phyloP scores from a whole-genome alignment of 37 sponge, comb jelly and placozoan genomes.

The Mnemiopsis leidyi region DNA sequence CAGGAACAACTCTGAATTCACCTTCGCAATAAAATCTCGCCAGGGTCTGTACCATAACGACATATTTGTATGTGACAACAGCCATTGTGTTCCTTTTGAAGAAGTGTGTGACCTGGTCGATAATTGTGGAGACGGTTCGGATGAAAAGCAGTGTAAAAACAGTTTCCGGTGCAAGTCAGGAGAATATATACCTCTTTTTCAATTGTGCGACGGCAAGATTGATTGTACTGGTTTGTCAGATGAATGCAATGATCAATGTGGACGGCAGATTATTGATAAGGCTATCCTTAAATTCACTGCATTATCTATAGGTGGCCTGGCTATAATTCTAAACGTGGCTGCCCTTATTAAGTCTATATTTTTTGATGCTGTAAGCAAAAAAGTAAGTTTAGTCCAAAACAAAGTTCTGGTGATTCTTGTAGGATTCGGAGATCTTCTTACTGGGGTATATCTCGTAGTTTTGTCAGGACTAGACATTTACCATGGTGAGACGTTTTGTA shows the following conservation, averaged over 20 bases:
- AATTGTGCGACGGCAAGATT: neutral
- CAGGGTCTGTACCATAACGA: neutral
- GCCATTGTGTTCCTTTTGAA: neutral
- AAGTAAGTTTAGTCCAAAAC: neutral
- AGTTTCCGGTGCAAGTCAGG: neutral
- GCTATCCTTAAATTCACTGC: neutral
- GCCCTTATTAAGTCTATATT: neutral
- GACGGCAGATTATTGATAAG: neutral
- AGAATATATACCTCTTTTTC: neutral
- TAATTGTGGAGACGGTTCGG: conserved; percentile 43
- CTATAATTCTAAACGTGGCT: neutral
- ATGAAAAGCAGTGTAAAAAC: conserved; percentile 5
- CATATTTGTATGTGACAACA: conserved; percentile 28
- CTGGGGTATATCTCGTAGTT: neutral
- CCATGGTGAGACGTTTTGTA: neutral
- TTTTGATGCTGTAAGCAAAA: neutral
- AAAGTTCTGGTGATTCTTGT: neutral
- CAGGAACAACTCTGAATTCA: neutral
- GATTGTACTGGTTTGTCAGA: neutral
- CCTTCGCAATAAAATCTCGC: neutral
- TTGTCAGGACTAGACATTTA: neutral
- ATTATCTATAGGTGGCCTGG: neutral
- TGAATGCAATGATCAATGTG: conserved; percentile 36
- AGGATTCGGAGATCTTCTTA: neutral
- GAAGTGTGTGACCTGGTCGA: conserved; percentile 36